Percentiles rank a stretch among this genome's conserved stretches.
phyloP scores from a whole-genome alignment of 2,113 vertebrate genomes.

The Ranitomeya imitator region DNA sequence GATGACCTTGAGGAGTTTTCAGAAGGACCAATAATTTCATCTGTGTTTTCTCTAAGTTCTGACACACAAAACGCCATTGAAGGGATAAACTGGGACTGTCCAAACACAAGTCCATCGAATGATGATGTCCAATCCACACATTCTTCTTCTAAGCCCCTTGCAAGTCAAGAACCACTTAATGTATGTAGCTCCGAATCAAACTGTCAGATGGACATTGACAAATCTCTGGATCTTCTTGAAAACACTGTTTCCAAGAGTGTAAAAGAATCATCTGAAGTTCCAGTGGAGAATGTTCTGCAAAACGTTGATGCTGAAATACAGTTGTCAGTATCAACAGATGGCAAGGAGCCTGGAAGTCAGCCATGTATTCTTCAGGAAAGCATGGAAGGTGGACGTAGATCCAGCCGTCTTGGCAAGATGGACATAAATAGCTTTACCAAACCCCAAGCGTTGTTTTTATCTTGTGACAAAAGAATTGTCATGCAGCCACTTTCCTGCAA shows the following conservation, averaged over 20 bases:
- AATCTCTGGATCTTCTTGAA: neutral
- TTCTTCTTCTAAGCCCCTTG: neutral
- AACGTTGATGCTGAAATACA: neutral
- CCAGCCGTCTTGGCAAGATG: neutral
- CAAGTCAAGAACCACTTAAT: neutral
- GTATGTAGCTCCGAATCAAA: neutral
- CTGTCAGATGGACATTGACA: neutral
- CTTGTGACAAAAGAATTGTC: conserved; percentile 38
- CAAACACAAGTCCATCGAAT: conserved; percentile 63
- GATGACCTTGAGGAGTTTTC: conserved; percentile 40
- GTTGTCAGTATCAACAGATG: neutral
- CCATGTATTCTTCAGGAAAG: neutral
- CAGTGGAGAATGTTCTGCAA: neutral
- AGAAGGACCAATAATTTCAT: conserved; percentile 88
- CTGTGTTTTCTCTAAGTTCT: conserved; percentile 89
- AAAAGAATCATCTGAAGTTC: neutral
- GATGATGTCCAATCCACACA: neutral
- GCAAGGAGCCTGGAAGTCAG: neutral
- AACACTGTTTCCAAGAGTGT: neutral
- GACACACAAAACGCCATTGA: conserved; percentile 74
- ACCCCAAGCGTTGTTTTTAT: conserved; percentile 46
- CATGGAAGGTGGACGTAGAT: neutral
- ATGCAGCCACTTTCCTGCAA: conserved; percentile 47
- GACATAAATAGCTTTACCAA: conserved; percentile 11
- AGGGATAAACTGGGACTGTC: conserved; percentile 73